Evolutionary conservation across 2,113 vertebrate genomes (phyloP).

Genomic region (Nesogale talazaci): DNA sequence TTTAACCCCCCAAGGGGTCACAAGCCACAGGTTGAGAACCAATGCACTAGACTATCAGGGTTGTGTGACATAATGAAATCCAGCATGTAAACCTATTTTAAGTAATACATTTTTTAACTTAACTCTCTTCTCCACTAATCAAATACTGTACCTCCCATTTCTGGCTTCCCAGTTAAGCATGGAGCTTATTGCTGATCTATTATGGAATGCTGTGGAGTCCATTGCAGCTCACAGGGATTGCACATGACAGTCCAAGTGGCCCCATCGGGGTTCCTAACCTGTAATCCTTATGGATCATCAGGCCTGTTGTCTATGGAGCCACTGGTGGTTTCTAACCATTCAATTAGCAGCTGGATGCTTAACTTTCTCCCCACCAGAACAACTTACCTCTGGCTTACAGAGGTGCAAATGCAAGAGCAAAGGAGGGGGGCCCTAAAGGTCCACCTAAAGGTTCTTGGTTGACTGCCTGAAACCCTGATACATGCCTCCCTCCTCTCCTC

Average conservation of each 20-base stretch:
- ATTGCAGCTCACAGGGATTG: background rate
- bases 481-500: background rate
- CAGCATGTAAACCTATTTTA: background rate
- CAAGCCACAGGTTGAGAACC: too few species aligned
- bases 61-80: background rate
- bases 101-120: background rate
- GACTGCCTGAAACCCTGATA: background rate
- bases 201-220: background rate
- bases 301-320: background rate
- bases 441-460: too few species aligned
- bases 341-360: background rate
- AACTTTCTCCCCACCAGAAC: background rate
- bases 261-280: background rate
- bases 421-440: too few species aligned
- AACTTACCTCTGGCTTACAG: background rate
- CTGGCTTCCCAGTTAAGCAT: background rate
- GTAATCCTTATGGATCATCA: background rate
- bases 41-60: background rate
- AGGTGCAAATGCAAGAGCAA: background rate
- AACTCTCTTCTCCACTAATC: background rate
- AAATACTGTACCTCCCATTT: background rate
- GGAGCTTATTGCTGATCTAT: background rate
- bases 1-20: too few species aligned
- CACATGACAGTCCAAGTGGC: background rate
- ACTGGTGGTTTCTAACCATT: background rate